Base-by-base conservation (phyloP, 1,140 invertebrate species). In the Agraylea sexmaculata region DNA sequence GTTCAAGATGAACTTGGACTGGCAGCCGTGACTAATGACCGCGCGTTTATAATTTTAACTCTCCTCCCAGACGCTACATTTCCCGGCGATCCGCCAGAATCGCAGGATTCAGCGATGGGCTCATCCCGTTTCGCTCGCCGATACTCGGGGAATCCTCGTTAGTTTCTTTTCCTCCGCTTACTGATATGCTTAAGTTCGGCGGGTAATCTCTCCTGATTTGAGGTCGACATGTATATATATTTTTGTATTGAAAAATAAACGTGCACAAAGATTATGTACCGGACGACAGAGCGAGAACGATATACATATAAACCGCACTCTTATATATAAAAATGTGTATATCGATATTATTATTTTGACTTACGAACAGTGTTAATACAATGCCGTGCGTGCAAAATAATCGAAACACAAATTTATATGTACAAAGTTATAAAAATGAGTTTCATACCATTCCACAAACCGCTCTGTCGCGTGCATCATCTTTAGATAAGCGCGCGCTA, bases 111-210 rank as follows among this genome's bases (percentile, higher is more conserved):
- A 56, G 56, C 66, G 74, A 68, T 83, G 79, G 71, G 74, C 79
- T 83, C 16, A 59, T 83, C 71, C 78, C 76, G 69, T 65, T 86
- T 85, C 80, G 75, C 77, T 85, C 80, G 80, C 82, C 73, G 78
- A 71, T 86, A 87, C 80, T 85, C 65, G 66, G 78, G 78, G 72
- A 84, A 87, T 85, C 79, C 77, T 77, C 51, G 77, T 87, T 84
- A 79, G 78, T 86, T 87, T 86, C 76, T 85, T 86, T 87, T 87
- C 81, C 83, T 85, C 77, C 79, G 78, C 80, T 83, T 80, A 85
- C 56, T 85, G 70, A 84, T 84, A 85, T 86, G 83, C 79, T 83
- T 83, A 82, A 83, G 71, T 81, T 81, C 72, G 71, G 78, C 73
- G 77, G 78, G 78, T 82, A 70, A 55, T 78, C 78, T 69, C 68